These are phyloP conservation scores for Callosobruchus maculatus DNA, from an alignment of 2,888 invertebrate species.

Conservation along the genomic window DNA sequence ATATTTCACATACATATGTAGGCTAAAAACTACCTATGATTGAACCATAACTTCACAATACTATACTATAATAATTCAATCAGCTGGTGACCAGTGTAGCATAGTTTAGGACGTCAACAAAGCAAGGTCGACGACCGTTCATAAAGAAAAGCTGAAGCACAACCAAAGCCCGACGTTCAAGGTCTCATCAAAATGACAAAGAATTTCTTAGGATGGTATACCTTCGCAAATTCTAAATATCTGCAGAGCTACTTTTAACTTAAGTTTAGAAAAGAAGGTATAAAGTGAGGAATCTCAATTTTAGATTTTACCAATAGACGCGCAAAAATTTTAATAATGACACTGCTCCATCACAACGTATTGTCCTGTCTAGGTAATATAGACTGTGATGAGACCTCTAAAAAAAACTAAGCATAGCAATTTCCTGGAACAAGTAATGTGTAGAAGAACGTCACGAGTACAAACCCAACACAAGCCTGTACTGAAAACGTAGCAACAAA, in stretches of 20 bases:
- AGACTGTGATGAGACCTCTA: too few relatives aligned
- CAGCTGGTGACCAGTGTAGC: neutral
- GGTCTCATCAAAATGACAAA: conserved; percentile 26
- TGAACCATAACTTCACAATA: neutral
- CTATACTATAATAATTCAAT: neutral
- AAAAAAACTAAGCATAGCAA: neutral
- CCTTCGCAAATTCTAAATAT: neutral
- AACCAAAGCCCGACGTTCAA: conserved; percentile 31
- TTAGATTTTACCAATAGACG: too few relatives aligned
- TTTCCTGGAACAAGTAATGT: neutral
- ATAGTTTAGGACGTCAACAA: conserved; percentile 3
- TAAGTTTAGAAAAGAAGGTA: too few relatives aligned
- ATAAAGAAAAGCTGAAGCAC: conserved; percentile 21
- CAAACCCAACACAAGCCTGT: neutral
- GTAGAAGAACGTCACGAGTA: neutral
- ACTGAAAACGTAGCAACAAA: neutral
- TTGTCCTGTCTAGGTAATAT: too few relatives aligned
- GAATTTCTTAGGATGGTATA: neutral
- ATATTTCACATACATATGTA: too few relatives aligned
- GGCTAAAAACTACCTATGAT: too few relatives aligned
- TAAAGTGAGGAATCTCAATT: too few relatives aligned
- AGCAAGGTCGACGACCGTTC: conserved; percentile 26
- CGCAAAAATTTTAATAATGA: too few relatives aligned
- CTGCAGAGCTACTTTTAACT: neutral
- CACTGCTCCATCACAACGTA: too few relatives aligned